These are phyloP conservation scores for Prunella strophiata DNA, from an alignment of 2,797 vertebrate genomes.

Conservation along the genomic window DNA sequence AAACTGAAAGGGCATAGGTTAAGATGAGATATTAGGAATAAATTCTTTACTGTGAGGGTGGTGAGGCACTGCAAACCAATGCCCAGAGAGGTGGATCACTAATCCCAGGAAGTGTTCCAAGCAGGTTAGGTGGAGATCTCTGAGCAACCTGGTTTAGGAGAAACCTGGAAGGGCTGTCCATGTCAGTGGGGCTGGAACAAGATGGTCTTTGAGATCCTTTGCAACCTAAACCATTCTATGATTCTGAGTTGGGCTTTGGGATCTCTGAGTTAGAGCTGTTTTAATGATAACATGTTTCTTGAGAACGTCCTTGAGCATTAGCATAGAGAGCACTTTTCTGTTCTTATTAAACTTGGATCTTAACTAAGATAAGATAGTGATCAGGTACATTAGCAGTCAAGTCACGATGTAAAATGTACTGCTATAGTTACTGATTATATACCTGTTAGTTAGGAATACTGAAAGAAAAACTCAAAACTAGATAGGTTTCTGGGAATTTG, in stretches of 20 bases:
- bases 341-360: neutral
- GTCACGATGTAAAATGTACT: constrained; percentile 43
- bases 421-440: constrained; percentile 50
- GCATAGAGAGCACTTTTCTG: neutral
- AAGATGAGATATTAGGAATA: neutral
- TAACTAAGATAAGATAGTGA: constrained; percentile 63
- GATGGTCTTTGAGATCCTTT: neutral
- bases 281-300: neutral
- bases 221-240: neutral
- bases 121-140: neutral
- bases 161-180: neutral
- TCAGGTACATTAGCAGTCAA: constrained; percentile 64
- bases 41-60: neutral
- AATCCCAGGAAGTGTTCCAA: neutral
- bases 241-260: neutral
- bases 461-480: neutral
- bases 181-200: neutral
- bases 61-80: neutral
- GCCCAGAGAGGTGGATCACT: neutral
- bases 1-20: neutral
- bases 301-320: neutral
- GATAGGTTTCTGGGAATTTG: neutral
- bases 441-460: neutral
- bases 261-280: neutral
- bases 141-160: neutral